Conservation (phyloP, 2,113 vertebrate genomes). For the Paracanthobrama guichenoti region DNA sequence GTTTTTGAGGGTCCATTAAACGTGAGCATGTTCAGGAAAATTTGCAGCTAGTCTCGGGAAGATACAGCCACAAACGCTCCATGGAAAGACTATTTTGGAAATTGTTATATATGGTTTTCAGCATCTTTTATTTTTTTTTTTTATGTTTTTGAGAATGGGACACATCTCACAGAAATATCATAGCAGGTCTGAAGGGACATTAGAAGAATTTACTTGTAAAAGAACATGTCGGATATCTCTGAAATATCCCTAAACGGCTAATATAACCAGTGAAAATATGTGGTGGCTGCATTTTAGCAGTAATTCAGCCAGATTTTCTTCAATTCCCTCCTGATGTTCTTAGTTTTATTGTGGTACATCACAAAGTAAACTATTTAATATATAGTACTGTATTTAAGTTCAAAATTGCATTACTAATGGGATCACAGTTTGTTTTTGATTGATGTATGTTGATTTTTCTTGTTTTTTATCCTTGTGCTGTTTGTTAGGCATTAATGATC, state of each 20-base stretch:
- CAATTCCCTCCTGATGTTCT: not conserved
- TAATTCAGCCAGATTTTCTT: not conserved
- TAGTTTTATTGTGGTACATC: slow-evolving; percentile 34
- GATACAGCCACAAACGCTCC: not conserved
- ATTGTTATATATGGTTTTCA: not conserved
- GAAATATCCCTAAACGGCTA: too few species aligned
- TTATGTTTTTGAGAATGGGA: not conserved
- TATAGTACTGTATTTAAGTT: slow-evolving; percentile 53
- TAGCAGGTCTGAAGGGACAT: not conserved
- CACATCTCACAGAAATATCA: not conserved
- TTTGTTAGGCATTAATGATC: slow-evolving; percentile 38
- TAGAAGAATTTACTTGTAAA: not conserved
- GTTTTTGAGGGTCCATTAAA: not conserved
- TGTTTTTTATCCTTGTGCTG: not conserved
- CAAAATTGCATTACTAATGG: slow-evolving; percentile 35
- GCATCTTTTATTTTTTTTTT: slow-evolving; percentile 11
- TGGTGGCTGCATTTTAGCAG: not conserved
- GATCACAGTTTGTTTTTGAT: slow-evolving; percentile 24
- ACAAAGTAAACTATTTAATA: slow-evolving; percentile 47
- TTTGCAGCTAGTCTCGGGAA: not conserved
- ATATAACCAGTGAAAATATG: too few species aligned
- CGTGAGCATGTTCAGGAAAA: slow-evolving; percentile 6
- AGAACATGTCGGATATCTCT: not conserved
- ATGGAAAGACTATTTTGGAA: not conserved
- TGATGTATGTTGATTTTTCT: slow-evolving; percentile 17